Conservation (phyloP, 2,888 invertebrate species). For the Molorchus minor region DNA sequence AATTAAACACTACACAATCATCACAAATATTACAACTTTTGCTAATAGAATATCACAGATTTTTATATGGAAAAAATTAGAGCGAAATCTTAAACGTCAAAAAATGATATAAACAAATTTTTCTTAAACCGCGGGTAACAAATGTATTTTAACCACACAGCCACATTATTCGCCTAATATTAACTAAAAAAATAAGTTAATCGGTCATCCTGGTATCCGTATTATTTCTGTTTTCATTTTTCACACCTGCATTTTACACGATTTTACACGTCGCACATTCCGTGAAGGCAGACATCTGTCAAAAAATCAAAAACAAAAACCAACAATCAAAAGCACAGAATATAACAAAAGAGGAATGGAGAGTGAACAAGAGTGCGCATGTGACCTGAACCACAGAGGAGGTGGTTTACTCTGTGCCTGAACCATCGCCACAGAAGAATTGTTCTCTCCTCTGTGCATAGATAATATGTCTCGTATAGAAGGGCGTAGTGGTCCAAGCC, state of each 20-base stretch:
- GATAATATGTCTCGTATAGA: too few species aligned
- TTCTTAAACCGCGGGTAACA: constrained; percentile 10
- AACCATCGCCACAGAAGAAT: too few species aligned
- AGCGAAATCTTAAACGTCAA: constrained; percentile 27
- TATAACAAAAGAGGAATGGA: too few species aligned
- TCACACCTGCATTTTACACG: constrained; percentile 48
- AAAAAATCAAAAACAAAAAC: too few species aligned
- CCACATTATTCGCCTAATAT: constrained; percentile 23
- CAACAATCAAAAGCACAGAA: too few species aligned
- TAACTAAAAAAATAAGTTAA: constrained; percentile 28
- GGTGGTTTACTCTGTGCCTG: too few species aligned
- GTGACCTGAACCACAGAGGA: too few species aligned
- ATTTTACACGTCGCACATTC: constrained; percentile 57
- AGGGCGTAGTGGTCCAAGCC: too few species aligned
- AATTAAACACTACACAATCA: constrained; percentile 32
- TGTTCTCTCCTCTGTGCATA: too few species aligned
- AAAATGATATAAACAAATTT: constrained; percentile 14
- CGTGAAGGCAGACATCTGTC: constrained; percentile 31
- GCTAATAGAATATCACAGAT: constrained; percentile 34
- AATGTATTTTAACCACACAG: constrained; percentile 22
- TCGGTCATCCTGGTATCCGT: constrained; percentile 18
- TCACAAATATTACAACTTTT: constrained; percentile 32
- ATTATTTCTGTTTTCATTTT: constrained; percentile 45
- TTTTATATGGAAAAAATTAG: constrained; percentile 26
- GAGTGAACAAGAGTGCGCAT: too few species aligned